Percentiles rank a stretch among this genome's conserved stretches.
Conservation (phyloP, 2,113 vertebrate species). For the Vulpes vulpes region DNA sequence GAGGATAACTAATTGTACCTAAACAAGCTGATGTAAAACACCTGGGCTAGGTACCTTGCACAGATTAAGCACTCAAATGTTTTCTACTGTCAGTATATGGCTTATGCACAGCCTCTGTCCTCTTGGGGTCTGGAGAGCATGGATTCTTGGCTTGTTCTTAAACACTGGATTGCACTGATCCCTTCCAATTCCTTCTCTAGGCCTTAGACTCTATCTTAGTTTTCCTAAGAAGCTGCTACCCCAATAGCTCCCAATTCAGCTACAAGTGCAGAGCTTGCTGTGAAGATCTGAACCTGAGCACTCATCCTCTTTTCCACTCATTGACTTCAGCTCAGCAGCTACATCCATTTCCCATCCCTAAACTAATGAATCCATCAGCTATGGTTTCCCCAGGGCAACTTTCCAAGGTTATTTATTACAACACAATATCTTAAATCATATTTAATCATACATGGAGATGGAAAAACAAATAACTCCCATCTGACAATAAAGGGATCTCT, state of each 20-base stretch:
- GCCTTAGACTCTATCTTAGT: neutral
- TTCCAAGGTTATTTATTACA: slow-evolving; percentile 78
- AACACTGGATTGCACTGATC: neutral
- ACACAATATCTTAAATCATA: slow-evolving; percentile 77
- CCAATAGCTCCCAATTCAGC: neutral
- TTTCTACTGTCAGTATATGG: neutral
- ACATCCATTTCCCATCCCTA: slow-evolving; percentile 62
- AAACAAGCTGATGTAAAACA: neutral
- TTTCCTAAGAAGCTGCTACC: neutral
- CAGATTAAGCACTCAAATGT: neutral
- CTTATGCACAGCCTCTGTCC: neutral
- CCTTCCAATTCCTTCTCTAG: neutral
- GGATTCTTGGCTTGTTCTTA: slow-evolving; percentile 1
- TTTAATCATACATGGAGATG: slow-evolving; percentile 71
- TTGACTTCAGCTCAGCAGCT: slow-evolving; percentile 50
- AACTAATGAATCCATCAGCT: slow-evolving; percentile 69
- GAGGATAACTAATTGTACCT: neutral
- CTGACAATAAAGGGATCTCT: slow-evolving; percentile 62
- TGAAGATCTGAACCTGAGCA: neutral
- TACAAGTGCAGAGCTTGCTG: neutral
- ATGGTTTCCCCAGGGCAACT: slow-evolving; percentile 42
- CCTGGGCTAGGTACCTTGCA: neutral
- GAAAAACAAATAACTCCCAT: slow-evolving; percentile 79
- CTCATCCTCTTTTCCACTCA: neutral
- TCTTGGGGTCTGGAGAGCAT: neutral